Percentiles rank a stretch among this genome's conserved stretches.
These are phyloP conservation scores for Clangula hyemalis DNA, from an alignment of 2,797 vertebrate genomes.

Conservation along the genomic window DNA sequence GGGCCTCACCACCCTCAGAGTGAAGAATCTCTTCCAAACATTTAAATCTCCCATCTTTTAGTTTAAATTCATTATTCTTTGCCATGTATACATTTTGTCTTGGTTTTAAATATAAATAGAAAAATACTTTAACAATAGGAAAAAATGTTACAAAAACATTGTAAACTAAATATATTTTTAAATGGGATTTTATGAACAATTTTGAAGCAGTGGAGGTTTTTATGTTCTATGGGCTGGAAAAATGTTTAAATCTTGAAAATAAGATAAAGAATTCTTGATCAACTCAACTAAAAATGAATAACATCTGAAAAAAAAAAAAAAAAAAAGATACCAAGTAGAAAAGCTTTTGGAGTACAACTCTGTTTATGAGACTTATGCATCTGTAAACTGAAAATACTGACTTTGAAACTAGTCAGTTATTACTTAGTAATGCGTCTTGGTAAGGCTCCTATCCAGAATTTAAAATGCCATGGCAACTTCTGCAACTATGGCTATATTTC, in stretches of 20 bases:
- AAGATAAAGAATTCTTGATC: neutral
- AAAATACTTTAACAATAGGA: slow-evolving; percentile 8
- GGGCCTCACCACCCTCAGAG: no score
- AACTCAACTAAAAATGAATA: slow-evolving; percentile 7
- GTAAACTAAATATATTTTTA: neutral
- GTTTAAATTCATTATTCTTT: no score
- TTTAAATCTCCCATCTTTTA: no score
- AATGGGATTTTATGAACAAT: neutral
- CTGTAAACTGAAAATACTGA: slow-evolving; percentile 14
- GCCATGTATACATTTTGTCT: neutral
- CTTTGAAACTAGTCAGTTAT: neutral
- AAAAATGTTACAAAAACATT: neutral
- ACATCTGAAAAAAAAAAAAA: neutral
- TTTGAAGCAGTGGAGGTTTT: neutral
- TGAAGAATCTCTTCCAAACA: no score
- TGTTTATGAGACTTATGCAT: neutral
- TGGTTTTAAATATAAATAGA: neutral
- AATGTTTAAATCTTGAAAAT: neutral
- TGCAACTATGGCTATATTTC: neutral
- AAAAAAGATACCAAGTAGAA: neutral
- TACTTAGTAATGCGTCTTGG: neutral
- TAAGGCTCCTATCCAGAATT: neutral
- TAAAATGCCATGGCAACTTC: neutral
- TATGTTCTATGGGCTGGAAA: neutral
- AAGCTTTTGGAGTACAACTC: neutral